Conservation (phyloP, 2,888 invertebrate genomes). For the Clistopyga incitator region DNA sequence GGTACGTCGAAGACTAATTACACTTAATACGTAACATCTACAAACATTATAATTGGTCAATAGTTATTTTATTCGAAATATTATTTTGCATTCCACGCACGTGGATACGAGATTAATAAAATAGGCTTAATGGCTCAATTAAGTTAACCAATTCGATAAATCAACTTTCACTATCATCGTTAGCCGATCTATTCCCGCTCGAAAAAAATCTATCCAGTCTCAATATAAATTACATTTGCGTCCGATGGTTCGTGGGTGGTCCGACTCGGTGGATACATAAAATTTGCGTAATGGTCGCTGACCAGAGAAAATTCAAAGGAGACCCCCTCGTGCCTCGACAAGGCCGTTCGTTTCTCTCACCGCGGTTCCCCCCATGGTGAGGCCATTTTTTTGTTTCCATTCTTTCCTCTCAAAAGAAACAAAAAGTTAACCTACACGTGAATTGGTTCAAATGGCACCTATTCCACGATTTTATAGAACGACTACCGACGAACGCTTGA, state of each 20-base stretch:
- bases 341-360: slow-evolving; percentile 51
- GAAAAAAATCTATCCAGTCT: slow-evolving; percentile 19
- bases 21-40: too few relatives aligned
- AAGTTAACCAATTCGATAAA: slow-evolving; percentile 31
- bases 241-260: slow-evolving; percentile 58
- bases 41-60: too few relatives aligned
- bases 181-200: slow-evolving; percentile 57
- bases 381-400: slow-evolving; percentile 35
- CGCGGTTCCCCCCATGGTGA: slow-evolving; percentile 47
- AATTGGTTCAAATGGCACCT: slow-evolving; percentile 32
- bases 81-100: slow-evolving; percentile 1
- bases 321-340: slow-evolving; percentile 52
- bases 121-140: slow-evolving; percentile 34
- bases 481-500: not conserved
- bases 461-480: slow-evolving; percentile 30
- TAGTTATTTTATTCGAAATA: slow-evolving; percentile 5
- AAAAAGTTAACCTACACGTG: slow-evolving; percentile 10
- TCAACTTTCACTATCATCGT: slow-evolving; percentile 63
- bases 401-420: slow-evolving; percentile 20
- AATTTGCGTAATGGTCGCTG: slow-evolving; percentile 66
- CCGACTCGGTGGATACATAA: slow-evolving; percentile 60
- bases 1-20: too few relatives aligned
- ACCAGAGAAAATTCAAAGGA: slow-evolving; percentile 51
- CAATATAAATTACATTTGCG: slow-evolving; percentile 53
- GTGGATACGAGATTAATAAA: not conserved